Conservation (phyloP, 1,140 invertebrate species). For the Adelges cooleyi region DNA sequence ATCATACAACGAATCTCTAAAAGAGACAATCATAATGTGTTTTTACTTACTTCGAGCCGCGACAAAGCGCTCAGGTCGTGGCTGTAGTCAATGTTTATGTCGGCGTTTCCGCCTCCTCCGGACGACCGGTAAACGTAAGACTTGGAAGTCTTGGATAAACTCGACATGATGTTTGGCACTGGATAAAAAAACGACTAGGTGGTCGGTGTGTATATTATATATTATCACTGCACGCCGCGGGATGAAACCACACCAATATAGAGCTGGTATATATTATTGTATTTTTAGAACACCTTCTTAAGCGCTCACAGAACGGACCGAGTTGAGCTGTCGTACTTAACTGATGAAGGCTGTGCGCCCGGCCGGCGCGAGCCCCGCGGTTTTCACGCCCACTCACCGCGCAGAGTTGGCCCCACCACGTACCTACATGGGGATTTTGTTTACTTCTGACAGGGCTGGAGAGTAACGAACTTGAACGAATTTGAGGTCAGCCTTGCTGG, state of each 20-base stretch:
- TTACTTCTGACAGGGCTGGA: conserved; percentile 25
- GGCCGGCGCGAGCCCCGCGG: not conserved
- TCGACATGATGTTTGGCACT: conserved; percentile 30
- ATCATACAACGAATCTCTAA: too few relatives aligned
- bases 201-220: not conserved
- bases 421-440: not conserved
- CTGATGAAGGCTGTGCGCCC: conserved; percentile 21
- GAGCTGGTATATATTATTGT: conserved; percentile 1
- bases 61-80: conserved; percentile 81
- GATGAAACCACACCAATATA: too few relatives aligned
- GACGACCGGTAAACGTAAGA: conserved; percentile 70
- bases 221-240: not conserved
- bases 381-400: conserved; percentile 15
- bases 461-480: conserved; percentile 25
- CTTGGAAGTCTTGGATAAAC: conserved; percentile 63
- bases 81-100: conserved; percentile 88
- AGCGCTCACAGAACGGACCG: conserved; percentile 18
- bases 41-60: conserved; percentile 72
- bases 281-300: conserved; percentile 15
- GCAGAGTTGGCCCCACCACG: conserved; percentile 20
- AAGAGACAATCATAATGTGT: too few relatives aligned
- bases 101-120: conserved; percentile 61
- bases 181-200: not conserved
- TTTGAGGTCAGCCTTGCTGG: conserved; percentile 23
- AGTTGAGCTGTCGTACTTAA: conserved; percentile 20